phyloP scores from a whole-genome alignment of 1,140 invertebrate species.

The Trissolcus basalis region DNA sequence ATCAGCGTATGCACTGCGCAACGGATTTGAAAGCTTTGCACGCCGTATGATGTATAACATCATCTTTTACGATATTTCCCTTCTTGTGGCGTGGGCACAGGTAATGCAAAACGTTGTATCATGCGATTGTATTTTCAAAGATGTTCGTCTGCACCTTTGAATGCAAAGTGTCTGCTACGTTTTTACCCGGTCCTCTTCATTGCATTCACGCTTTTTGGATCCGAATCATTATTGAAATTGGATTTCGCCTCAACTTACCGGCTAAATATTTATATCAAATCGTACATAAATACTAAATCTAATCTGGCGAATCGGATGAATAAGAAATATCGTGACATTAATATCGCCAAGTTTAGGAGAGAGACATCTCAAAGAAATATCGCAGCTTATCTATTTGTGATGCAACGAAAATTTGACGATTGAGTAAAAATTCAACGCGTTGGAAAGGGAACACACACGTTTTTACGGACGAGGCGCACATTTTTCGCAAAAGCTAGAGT shows the following conservation, averaged over 20 bases:
- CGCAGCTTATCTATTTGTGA: too few relatives aligned
- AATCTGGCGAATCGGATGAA: conserved; percentile 17
- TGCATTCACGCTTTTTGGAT: conserved; percentile 49
- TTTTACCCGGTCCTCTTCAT: conserved; percentile 54
- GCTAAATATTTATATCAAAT: conserved; percentile 50
- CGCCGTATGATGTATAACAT: conserved; percentile 73
- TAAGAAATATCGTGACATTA: too few relatives aligned
- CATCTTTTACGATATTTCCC: conserved; percentile 74
- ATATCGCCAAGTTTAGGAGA: too few relatives aligned
- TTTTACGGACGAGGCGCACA: too few relatives aligned
- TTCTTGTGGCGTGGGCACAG: conserved; percentile 52
- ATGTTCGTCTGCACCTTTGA: conserved; percentile 72
- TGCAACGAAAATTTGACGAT: too few relatives aligned
- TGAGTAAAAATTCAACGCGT: too few relatives aligned
- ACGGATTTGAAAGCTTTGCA: conserved; percentile 36
- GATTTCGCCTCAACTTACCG: conserved; percentile 37
- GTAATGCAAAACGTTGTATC: conserved; percentile 68
- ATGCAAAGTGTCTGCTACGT: conserved; percentile 69
- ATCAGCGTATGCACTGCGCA: conserved; percentile 57
- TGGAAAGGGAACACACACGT: too few relatives aligned
- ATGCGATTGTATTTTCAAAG: conserved; percentile 75
- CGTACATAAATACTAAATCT: conserved; percentile 44
- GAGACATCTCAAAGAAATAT: too few relatives aligned
- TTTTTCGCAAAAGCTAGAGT: too few relatives aligned
- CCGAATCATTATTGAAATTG: conserved; percentile 59